Evolutionary conservation across 2,113 vertebrate species (phyloP), one percentile per base, ranked within the genome.

Genomic region (Hiodon tergisus): DNA sequence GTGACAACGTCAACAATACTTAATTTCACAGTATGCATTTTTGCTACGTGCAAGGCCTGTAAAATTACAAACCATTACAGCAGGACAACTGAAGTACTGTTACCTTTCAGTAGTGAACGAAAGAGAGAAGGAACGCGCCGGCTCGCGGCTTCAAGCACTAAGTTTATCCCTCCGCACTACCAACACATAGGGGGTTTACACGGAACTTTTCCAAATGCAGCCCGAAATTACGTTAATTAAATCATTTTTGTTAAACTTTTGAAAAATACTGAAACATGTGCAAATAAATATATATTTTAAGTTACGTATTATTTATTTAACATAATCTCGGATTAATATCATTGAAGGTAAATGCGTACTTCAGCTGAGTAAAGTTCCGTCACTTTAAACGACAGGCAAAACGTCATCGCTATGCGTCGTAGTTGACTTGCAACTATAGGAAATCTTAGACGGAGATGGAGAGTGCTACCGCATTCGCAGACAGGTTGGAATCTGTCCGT

Each of bases 31-130:
- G 31, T 31, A 31, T 31, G 31, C 31, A 31, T 31, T 31, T 31
- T 31, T 31, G 31, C 31, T 31, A 31, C 31, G 46, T 55, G 13
- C 9, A 9, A 70, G 57, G 48, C 2, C 3, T 0, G 31, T 48
- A 71, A 55, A 55, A 0, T 9, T 14, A 2, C 10, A 58, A 71
- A 71, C 60, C 2, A n/a, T 55, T 48, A 48, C 31, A 5, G 57
- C 55, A 48, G 2, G 8, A 47, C 46, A 59, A 54, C 46, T n/a
- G 47, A 14, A 31, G 46, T 48, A 71, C 55, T 90, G 90, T 89
- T 91, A 92, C 91, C 91, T 91, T 90, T 79, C 79, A 83, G 85
- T 84, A 80, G 77, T 83, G 85, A 86, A 88, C 90, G 79, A 89
- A 89, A 85, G 86, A 80, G 58, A 54, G 82, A 85, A 83, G 88